Conservation (phyloP, 64 coral and sea anemone species). For the Montipora efflorescens region DNA sequence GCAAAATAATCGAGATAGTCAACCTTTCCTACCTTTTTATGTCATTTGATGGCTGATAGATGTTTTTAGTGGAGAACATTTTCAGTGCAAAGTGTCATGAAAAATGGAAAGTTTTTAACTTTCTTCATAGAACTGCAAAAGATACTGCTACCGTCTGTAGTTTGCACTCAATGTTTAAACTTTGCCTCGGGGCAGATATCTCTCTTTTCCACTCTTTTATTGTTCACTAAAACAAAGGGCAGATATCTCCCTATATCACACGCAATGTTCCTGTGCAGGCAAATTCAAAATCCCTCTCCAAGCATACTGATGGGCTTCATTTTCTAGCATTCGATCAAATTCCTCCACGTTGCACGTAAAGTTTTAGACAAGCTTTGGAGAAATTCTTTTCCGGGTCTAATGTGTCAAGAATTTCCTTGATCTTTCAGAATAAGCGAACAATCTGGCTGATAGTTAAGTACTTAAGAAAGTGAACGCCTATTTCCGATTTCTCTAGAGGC, state of each 20-base stretch:
- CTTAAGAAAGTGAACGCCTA: constrained; percentile 9
- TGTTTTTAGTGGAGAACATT: not conserved
- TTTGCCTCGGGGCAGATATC: constrained; percentile 2
- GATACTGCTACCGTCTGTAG: constrained; percentile 1
- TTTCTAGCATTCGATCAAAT: not conserved
- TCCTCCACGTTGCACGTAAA: not conserved
- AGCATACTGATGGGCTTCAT: not conserved
- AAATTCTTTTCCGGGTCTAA: not conserved
- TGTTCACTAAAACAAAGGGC: constrained; percentile 33
- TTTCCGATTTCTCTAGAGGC: constrained; percentile 31
- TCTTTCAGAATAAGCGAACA: not conserved
- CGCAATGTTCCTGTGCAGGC: not conserved
- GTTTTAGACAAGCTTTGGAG: not conserved
- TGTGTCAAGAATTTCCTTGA: not conserved
- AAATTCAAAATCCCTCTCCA: not conserved
- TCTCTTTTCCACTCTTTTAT: constrained; percentile 7
- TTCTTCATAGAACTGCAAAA: not conserved
- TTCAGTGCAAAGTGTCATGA: not conserved
- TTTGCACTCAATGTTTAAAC: not conserved
- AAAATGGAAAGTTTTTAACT: not conserved
- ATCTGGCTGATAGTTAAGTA: not conserved
- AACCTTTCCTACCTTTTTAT: not conserved
- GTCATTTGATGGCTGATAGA: not conserved
- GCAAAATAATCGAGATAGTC: not conserved
- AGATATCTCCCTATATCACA: constrained; percentile 13